Evolutionary conservation across 2,888 invertebrate genomes (phyloP).

Genomic region (Spatulosminthurus flaviceps): DNA sequence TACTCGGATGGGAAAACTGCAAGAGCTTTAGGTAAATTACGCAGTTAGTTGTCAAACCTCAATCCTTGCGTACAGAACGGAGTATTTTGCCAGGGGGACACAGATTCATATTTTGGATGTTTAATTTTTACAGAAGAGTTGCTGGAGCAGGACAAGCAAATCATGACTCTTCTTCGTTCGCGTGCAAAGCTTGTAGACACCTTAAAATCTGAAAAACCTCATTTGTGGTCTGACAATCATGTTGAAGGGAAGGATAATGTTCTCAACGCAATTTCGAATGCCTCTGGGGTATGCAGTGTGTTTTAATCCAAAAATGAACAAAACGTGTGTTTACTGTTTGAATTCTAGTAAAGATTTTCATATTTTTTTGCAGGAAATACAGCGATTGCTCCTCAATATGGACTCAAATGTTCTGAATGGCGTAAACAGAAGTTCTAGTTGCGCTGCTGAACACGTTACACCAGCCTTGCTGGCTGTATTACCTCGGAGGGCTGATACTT

Average conservation of each 20-base stretch:
- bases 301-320: too few relatives aligned
- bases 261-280: constrained; percentile 57
- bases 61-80: background rate
- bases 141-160: constrained; percentile 62
- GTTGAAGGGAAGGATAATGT: constrained; percentile 61
- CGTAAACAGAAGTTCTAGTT: constrained; percentile 80
- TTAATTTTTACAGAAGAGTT: constrained; percentile 57
- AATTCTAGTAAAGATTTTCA: background rate
- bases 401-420: constrained; percentile 55
- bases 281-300: constrained; percentile 53
- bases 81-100: background rate
- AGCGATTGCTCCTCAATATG: constrained; percentile 56
- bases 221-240: constrained; percentile 59
- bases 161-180: constrained; percentile 54
- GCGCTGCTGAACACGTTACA: constrained; percentile 91
- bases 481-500: constrained; percentile 93
- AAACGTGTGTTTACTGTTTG: too few relatives aligned
- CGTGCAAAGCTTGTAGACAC: constrained; percentile 60
- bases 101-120: background rate
- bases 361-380: constrained; percentile 56
- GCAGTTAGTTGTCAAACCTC: background rate
- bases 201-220: constrained; percentile 60
- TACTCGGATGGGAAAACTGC: constrained; percentile 60
- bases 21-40: constrained; percentile 55
- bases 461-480: constrained; percentile 85